phyloP scores from a whole-genome alignment of 2,797 vertebrate species.

The Neostethus bicornis region DNA sequence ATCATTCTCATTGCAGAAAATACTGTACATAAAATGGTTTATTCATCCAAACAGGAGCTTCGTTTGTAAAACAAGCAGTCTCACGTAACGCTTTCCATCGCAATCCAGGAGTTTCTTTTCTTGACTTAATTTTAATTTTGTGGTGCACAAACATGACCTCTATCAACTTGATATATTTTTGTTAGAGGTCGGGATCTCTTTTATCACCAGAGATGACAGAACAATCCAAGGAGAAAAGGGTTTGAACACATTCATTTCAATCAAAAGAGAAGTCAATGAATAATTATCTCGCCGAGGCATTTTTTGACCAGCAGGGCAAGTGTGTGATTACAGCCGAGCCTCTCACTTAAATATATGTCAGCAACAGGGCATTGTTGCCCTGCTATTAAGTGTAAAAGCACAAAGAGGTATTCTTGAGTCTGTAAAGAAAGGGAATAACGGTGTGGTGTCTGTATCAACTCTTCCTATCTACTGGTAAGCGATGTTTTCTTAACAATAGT shows the following conservation, averaged over 20 bases:
- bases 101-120: conserved; percentile 31
- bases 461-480: neutral
- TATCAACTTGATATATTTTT: conserved; percentile 31
- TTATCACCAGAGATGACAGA: conserved; percentile 41
- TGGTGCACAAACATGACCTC: conserved; percentile 19
- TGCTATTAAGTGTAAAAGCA: conserved; percentile 10
- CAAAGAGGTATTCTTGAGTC: conserved; percentile 13
- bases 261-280: conserved; percentile 45
- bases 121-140: conserved; percentile 46
- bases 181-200: conserved; percentile 40
- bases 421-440: no score
- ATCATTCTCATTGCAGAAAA: no score
- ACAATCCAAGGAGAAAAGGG: conserved; percentile 29
- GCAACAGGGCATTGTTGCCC: conserved; percentile 18
- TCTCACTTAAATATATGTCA: conserved; percentile 16
- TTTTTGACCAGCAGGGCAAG: conserved; percentile 23
- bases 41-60: no score
- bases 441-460: no score
- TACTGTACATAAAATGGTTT: no score
- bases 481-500: conserved; percentile 13
- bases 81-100: no score
- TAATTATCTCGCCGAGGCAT: conserved; percentile 38
- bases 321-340: conserved; percentile 33
- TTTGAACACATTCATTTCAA: conserved; percentile 48
- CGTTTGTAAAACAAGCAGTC: no score